A percentile compares a stretch with the other conserved stretches of the same genome.
phyloP scores from a whole-genome alignment of 2,797 vertebrate species.

The Molossus molossus region DNA sequence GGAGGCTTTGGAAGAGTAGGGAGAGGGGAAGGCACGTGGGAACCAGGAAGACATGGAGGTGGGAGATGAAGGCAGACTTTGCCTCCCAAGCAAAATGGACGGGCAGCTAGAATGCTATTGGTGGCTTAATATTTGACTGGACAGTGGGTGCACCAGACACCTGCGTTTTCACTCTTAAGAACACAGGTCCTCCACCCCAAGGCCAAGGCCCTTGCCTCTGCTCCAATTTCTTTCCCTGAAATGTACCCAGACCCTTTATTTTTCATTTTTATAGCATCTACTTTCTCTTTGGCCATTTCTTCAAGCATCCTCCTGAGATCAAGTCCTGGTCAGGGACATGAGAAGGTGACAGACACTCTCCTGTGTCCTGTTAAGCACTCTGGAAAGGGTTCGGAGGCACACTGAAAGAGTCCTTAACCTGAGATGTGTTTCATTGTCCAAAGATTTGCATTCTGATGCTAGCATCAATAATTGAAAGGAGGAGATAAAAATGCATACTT shows the following conservation, averaged over 20 bases:
- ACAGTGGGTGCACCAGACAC: neutral
- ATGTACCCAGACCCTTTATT: neutral
- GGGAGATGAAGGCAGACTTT: neutral
- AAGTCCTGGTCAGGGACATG: neutral
- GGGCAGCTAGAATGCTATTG: neutral
- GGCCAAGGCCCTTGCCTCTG: neutral
- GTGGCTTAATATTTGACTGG: neutral
- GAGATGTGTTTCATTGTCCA: neutral
- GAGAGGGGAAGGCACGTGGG: rapidly evolving
- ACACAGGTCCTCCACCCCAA: neutral
- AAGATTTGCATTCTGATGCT: neutral
- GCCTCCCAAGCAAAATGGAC: neutral
- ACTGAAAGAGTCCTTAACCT: neutral
- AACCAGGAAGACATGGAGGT: neutral
- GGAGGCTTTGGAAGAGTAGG: neutral
- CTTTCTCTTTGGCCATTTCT: constrained; percentile 31
- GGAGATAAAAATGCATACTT: neutral
- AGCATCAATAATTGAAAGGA: constrained; percentile 6
- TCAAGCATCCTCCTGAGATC: neutral
- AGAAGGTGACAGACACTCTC: neutral
- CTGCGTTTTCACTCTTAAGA: neutral
- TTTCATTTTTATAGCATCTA: neutral
- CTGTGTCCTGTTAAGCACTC: neutral
- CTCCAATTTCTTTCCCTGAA: neutral
- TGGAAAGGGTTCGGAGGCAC: neutral